Percentiles rank a stretch among this genome's conserved stretches.
Evolutionary conservation across 1,140 invertebrate genomes (phyloP).

Genomic region (Drosophila lini): DNA sequence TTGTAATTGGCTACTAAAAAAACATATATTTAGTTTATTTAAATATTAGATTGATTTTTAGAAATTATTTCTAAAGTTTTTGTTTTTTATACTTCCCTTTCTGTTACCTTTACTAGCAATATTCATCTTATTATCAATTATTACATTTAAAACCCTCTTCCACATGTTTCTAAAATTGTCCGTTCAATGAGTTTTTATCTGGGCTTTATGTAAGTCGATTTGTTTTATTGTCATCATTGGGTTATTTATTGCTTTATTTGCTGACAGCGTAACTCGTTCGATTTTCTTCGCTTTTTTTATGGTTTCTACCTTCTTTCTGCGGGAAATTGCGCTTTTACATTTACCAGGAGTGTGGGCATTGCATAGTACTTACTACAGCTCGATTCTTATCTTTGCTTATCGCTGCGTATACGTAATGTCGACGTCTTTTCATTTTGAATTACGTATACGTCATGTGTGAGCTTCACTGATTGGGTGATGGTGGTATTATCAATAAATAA

Average conservation of each 20-base stretch:
- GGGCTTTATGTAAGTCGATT: neutral
- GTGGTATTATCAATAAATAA: constrained; percentile 24
- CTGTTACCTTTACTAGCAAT: too few relatives aligned
- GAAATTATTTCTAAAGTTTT: neutral
- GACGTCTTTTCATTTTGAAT: constrained; percentile 38
- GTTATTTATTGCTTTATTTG: constrained; percentile 32
- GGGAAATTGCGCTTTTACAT: constrained; percentile 41
- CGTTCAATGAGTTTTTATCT: neutral
- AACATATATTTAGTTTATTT: neutral
- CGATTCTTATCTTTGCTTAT: constrained; percentile 45
- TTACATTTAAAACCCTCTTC: neutral
- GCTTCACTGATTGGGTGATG: constrained; percentile 13
- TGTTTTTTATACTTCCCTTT: too few relatives aligned
- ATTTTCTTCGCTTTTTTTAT: constrained; percentile 2
- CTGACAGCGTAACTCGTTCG: constrained; percentile 21
- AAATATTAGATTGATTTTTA: neutral
- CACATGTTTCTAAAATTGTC: neutral
- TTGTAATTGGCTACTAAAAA: too few relatives aligned
- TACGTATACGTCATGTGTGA: constrained; percentile 63
- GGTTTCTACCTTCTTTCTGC: constrained; percentile 8
- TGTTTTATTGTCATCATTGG: constrained; percentile 21
- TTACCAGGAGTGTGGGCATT: constrained; percentile 25
- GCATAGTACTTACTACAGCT: constrained; percentile 32
- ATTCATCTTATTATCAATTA: neutral
- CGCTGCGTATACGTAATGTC: constrained; percentile 70